Base-by-base conservation (phyloP, 2,797 vertebrate genomes). In the Gymnodraco acuticeps region DNA sequence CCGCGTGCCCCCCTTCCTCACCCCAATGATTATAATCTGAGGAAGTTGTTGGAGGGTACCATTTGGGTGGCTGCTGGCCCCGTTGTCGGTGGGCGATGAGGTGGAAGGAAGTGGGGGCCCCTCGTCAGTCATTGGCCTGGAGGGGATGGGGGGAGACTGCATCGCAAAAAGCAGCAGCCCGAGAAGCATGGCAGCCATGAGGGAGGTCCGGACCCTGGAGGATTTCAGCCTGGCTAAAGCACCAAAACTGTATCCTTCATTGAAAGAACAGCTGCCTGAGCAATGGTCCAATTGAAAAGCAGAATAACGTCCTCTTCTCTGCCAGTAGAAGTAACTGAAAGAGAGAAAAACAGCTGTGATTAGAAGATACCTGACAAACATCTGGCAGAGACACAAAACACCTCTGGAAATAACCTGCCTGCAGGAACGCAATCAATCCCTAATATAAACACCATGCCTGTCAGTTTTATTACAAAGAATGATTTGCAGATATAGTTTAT, bases 1-100 rank as follows among this genome's bases (percentile, higher is more conserved):
- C 63, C 98, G 95, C 0, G 98, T 99, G 14, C 98, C 98, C 9
- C 97, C 98, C 92, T 99, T 99, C 81, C 97, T 95, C 87, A 99
- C 98, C 0, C 98, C 98, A 15, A 99, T 99, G 75, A 99, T 99
- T 81, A 99, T 92, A 63, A 97, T 96, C 64, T 96, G 95, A 0
- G 98, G 98, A 27, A 99, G 94, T 69, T 95, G 95, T 84, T 91
- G 95, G 9, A 88, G 79, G 0, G 96, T 96, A 81, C 96, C 96
- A 19, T 96, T 97, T 12, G 93, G 89, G 77, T 95, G 91, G 62
- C 83, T 46, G 20, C 46, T 75, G 10, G 84, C 89, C 23, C 75
- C 88, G 5, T 92, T 84, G 84, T 92, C 87, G 0, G 83, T 61
- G 61, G 86, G 87, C 15, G 80, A 90, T 53, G 6, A 70, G 27